Base-by-base conservation (phyloP, 2,113 vertebrate species). In the Acanthochromis polyacanthus region DNA sequence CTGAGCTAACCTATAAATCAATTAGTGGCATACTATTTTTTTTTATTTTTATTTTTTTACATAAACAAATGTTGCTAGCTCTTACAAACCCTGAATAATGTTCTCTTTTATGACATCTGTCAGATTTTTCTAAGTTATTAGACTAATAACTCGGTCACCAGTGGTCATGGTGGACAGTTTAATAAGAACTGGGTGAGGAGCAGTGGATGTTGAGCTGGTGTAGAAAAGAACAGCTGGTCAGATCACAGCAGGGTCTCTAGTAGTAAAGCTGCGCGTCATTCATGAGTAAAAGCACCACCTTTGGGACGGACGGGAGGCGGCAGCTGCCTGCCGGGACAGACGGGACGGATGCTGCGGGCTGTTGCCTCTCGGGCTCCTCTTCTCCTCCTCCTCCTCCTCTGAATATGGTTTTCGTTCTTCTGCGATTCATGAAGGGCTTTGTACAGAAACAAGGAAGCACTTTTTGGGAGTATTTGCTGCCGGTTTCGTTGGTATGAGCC, bases 271-370 rank as follows among this genome's bases (percentile, higher is more conserved):
- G 48, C 81, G 62, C 89, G 90, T 92, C 82, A 86, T 59, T 71
- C 48, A 19, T 50, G 76, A 78, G 71, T 64, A 36, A 81, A 82
- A 81, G 89, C 91, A 87, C 89, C 90, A 87, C 91, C 90, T 91
- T 81, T 69, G 62, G 82, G 82, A 83, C 78, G 68, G 76, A 79
- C 78, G 69, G 6, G 66, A 81, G 84, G 81, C 75, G 58, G 85
- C 87, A 73, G 80, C 85, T 46, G 82, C 45, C 56, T 40, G 61
- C 74, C 66, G 82, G 82, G 69, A 71, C 86, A 69, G 53, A 62
- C 84, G 1, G 52, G 69, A 63, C 79, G 36, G 67, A 77, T 52
- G 81, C 78, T 51, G 68, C 51, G 51, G 64, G 25, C 23, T 50
- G 22, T 55, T n/a, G 16, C 64, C 76, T 72, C 45, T 48, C 40